phyloP scores from a whole-genome alignment of 2,797 vertebrate species.

The Prionace glauca region DNA sequence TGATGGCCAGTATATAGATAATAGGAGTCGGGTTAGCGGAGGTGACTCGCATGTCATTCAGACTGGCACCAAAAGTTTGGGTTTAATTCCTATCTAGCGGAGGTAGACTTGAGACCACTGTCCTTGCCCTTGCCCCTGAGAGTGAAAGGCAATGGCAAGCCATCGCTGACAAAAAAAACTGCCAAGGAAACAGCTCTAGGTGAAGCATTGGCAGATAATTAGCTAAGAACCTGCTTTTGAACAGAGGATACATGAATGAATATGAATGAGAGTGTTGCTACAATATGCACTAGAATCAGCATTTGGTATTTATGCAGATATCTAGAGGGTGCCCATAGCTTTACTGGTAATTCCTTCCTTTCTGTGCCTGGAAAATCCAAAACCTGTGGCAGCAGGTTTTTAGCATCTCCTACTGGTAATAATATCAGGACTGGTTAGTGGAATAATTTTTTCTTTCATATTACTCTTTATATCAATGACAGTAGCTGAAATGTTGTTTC shows the following conservation, averaged over 20 bases:
- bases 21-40: no score
- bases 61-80: no score
- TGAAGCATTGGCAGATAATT: no score
- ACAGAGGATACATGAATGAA: background rate
- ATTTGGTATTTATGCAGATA: background rate
- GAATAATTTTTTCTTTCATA: background rate
- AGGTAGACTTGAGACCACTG: no score
- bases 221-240: no score
- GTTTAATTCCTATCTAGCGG: no score
- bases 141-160: no score
- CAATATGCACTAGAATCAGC: background rate
- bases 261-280: background rate
- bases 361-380: background rate
- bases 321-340: background rate
- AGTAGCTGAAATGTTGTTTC: background rate
- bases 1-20: background rate
- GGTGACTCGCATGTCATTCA: no score
- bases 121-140: no score
- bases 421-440: background rate
- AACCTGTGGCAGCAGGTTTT: background rate
- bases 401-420: background rate
- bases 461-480: background rate
- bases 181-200: no score
- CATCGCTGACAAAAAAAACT: no score
- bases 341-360: background rate